Evolutionary conservation across 2,888 invertebrate genomes (phyloP).

Genomic region (Drosophila bunnanda): DNA sequence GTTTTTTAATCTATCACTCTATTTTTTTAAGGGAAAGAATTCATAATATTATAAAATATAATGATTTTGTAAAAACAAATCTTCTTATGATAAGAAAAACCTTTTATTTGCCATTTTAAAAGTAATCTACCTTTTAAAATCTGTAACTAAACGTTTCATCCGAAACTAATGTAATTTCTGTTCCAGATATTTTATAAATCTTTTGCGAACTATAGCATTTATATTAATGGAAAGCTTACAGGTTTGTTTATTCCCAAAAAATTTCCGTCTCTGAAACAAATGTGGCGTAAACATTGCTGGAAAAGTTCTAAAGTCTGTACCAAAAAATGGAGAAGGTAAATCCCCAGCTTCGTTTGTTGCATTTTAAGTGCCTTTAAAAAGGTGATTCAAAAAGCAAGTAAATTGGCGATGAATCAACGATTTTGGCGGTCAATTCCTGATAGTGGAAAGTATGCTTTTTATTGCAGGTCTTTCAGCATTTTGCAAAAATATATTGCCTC

Average conservation of each 20-base stretch:
- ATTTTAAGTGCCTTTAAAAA: constrained; percentile 25
- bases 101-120: neutral
- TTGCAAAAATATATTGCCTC: constrained; percentile 7
- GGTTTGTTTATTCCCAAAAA: neutral
- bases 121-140: neutral
- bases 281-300: neutral
- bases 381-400: constrained; percentile 28
- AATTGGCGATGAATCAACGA: constrained; percentile 21
- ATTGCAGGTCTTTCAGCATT: neutral
- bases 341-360: constrained; percentile 8
- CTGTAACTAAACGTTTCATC: neutral
- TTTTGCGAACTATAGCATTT: neutral
- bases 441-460: neutral
- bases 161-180: neutral
- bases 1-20: neutral
- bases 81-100: neutral
- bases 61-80: neutral
- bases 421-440: constrained; percentile 31
- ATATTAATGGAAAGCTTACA: neutral
- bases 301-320: neutral
- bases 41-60: too few relatives aligned
- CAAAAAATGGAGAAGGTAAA: constrained; percentile 6
- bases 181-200: neutral
- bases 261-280: neutral
- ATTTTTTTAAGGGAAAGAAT: too few relatives aligned